A percentile compares a stretch with the other conserved stretches of the same genome.
Conservation (phyloP, 2,888 invertebrate species). For the Adelphocoris suturalis region DNA sequence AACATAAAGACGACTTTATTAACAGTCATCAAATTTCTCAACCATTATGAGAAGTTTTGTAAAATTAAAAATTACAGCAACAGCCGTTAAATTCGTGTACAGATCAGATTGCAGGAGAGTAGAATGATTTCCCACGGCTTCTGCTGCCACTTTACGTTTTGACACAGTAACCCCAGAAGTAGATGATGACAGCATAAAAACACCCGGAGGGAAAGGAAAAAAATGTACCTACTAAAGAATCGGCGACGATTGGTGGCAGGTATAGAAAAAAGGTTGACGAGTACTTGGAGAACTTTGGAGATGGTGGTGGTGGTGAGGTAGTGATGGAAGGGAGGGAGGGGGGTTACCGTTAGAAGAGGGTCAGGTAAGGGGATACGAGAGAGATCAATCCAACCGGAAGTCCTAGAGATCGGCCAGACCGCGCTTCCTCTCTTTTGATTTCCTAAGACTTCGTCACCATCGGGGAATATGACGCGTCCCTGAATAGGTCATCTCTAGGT, state of each 20-base stretch:
- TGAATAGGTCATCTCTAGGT: no score
- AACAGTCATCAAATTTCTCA: no score
- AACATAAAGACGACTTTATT: no score
- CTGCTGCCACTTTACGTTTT: not conserved
- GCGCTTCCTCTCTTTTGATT: conserved; percentile 7
- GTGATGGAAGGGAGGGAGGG: no score
- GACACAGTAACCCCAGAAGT: not conserved
- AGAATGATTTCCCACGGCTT: not conserved
- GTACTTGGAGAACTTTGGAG: not conserved
- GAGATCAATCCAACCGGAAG: conserved; percentile 24
- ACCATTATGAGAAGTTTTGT: no score
- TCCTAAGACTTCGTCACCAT: not conserved
- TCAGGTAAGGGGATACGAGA: conserved; percentile 11
- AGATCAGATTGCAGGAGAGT: not conserved
- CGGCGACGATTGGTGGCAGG: not conserved
- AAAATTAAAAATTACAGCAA: no score
- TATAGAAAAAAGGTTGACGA: not conserved
- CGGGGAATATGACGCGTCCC: not conserved
- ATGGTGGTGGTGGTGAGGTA: no score
- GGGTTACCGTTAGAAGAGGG: not conserved
- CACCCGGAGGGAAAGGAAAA: not conserved
- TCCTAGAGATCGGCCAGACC: conserved; percentile 21
- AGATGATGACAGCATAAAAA: not conserved
- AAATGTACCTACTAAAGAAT: not conserved
- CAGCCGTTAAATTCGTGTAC: no score